Evolutionary conservation across 2,888 invertebrate genomes (phyloP).

Genomic region (Tanaodytes sp.): DNA sequence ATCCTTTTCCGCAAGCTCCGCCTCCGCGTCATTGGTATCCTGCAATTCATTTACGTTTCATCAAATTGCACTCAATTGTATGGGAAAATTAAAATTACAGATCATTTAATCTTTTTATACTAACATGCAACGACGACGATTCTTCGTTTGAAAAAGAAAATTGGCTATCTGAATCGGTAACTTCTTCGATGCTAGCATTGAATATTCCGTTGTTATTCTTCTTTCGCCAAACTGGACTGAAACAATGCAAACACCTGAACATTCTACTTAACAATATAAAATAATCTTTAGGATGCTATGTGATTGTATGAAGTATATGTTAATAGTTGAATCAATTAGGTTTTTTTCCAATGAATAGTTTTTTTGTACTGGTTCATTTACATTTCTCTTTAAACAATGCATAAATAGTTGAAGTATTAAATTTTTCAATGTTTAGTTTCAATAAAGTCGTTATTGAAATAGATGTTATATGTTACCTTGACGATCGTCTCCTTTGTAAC

Average conservation of each 20-base stretch:
- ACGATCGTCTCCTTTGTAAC: slow-evolving; percentile 64
- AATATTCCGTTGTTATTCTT: slow-evolving; percentile 70
- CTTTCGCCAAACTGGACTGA: slow-evolving; percentile 72
- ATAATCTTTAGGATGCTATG: too few relatives aligned
- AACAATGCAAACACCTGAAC: slow-evolving; percentile 59
- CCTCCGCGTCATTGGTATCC: slow-evolving; percentile 67
- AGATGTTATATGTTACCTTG: slow-evolving; percentile 68
- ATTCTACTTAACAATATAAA: too few relatives aligned
- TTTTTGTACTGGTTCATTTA: too few relatives aligned
- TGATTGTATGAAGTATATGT: background rate
- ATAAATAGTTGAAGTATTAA: too few relatives aligned
- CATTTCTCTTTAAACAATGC: too few relatives aligned
- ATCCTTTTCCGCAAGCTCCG: slow-evolving; percentile 69
- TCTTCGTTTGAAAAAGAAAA: slow-evolving; percentile 71
- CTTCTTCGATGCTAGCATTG: slow-evolving; percentile 67
- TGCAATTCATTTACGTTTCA: slow-evolving; percentile 45
- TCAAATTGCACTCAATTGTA: too few relatives aligned
- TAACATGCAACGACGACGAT: slow-evolving; percentile 68
- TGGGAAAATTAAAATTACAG: background rate
- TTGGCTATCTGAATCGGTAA: slow-evolving; percentile 71
- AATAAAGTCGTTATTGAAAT: too few relatives aligned
- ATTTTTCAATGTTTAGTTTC: too few relatives aligned
- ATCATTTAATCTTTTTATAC: slow-evolving; percentile 24
- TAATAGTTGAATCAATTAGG: too few relatives aligned
- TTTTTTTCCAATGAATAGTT: too few relatives aligned